These are phyloP conservation scores for Harpegnathos saltator DNA, from an alignment of 1,140 invertebrate genomes.

Conservation along the genomic window DNA sequence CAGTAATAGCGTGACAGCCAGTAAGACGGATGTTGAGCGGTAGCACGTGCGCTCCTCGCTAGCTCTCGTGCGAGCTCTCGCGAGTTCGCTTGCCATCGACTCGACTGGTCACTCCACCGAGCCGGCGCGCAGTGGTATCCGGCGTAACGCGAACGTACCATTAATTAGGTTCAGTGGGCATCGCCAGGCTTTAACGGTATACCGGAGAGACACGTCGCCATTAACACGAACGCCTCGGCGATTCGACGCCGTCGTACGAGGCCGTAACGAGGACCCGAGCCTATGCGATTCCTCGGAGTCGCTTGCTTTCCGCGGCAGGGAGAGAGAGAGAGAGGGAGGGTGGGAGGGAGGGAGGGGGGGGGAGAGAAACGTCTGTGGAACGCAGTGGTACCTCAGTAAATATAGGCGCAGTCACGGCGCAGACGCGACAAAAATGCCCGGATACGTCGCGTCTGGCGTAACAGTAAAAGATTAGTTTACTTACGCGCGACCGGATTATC, in stretches of 20 bases:
- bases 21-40: slow-evolving; percentile 73
- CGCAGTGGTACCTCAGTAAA: slow-evolving; percentile 58
- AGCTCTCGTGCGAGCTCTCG: neutral
- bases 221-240: slow-evolving; percentile 70
- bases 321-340: slow-evolving; percentile 44
- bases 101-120: slow-evolving; percentile 53
- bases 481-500: slow-evolving; percentile 31
- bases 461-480: slow-evolving; percentile 73
- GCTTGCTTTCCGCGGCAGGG: slow-evolving; percentile 50
- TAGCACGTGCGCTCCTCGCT: slow-evolving; percentile 53
- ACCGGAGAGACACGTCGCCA: slow-evolving; percentile 72
- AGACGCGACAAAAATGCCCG: slow-evolving; percentile 64
- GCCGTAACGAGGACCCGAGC: slow-evolving; percentile 30
- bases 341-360: neutral
- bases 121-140: slow-evolving; percentile 50
- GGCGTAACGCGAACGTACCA: slow-evolving; percentile 64
- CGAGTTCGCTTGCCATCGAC: slow-evolving; percentile 31
- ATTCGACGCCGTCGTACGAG: slow-evolving; percentile 73
- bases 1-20: slow-evolving; percentile 71
- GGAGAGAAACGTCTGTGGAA: slow-evolving; percentile 46
- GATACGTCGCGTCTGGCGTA: slow-evolving; percentile 64
- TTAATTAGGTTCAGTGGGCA: slow-evolving; percentile 77
- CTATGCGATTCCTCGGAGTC: slow-evolving; percentile 60
- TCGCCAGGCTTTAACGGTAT: slow-evolving; percentile 76
- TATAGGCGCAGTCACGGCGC: slow-evolving; percentile 69